Evolutionary conservation across 1,140 invertebrate species (phyloP).

Genomic region (Panagrolaimus sp.): DNA sequence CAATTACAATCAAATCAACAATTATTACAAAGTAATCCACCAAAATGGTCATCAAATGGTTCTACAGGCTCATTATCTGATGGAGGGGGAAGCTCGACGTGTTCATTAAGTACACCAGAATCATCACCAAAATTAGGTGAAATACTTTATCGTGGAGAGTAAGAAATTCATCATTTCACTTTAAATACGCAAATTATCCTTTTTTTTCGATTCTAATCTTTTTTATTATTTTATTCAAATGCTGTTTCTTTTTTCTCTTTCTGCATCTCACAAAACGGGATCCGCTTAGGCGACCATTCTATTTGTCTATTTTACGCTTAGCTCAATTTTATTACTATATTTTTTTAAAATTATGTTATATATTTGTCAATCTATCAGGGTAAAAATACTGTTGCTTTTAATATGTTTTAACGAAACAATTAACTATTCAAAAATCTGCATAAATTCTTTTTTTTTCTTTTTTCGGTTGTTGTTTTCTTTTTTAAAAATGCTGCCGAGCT

Average conservation of each 20-base stretch:
- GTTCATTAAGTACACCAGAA: constrained; percentile 7
- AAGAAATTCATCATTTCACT: neutral
- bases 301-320: neutral
- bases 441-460: no score
- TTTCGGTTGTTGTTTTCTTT: no score
- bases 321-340: no score
- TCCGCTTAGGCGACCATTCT: constrained; percentile 6
- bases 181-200: neutral
- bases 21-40: neutral
- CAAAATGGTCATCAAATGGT: constrained; percentile 6
- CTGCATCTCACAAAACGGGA: constrained; percentile 15
- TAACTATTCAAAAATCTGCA: no score
- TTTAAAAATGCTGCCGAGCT: no score
- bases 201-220: constrained; percentile 6
- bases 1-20: neutral
- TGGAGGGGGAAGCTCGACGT: neutral
- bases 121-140: constrained; percentile 1
- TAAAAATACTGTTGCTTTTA: no score
- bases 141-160: constrained; percentile 8
- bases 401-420: no score
- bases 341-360: no score
- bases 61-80: constrained; percentile 8
- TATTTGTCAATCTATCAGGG: no score
- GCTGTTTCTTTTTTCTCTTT: constrained; percentile 9
- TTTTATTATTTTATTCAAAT: neutral